Percentiles rank a stretch among this genome's conserved stretches.
Evolutionary conservation across 2,888 invertebrate species (phyloP).

Genomic region (Brenthis hecate): DNA sequence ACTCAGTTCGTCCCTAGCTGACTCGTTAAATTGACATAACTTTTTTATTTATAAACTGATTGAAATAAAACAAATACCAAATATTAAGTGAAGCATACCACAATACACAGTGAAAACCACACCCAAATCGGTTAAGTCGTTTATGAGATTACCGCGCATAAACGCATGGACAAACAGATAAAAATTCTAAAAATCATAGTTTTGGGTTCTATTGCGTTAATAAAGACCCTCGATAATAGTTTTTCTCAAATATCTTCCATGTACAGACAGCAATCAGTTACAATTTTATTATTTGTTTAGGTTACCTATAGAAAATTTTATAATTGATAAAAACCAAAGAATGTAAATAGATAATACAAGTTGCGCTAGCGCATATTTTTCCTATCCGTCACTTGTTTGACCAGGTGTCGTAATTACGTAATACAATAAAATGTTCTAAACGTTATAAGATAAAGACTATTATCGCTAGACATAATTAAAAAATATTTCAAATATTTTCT

Average conservation of each 20-base stretch:
- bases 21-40: too few species aligned
- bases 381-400: conserved; percentile 29
- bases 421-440: conserved; percentile 13
- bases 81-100: background rate
- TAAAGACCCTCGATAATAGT: too few species aligned
- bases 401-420: conserved; percentile 22
- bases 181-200: too few species aligned
- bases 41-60: too few species aligned
- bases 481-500: conserved; percentile 32
- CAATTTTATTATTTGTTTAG: background rate
- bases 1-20: too few species aligned
- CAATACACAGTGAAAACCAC: background rate
- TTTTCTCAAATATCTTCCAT: too few species aligned
- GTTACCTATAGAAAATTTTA: background rate
- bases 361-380: conserved; percentile 32
- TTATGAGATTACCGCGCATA: too few species aligned
- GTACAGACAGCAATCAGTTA: too few species aligned
- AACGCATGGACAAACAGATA: too few species aligned
- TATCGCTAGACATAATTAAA: conserved; percentile 12
- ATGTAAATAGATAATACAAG: background rate
- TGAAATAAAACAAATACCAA: too few species aligned
- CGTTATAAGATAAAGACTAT: background rate
- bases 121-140: too few species aligned
- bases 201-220: too few species aligned
- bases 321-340: conserved; percentile 1